Percentiles rank a stretch among this genome's conserved stretches.
Evolutionary conservation across 2,888 invertebrate genomes (phyloP).

Genomic region (Microplitis deprimator): DNA sequence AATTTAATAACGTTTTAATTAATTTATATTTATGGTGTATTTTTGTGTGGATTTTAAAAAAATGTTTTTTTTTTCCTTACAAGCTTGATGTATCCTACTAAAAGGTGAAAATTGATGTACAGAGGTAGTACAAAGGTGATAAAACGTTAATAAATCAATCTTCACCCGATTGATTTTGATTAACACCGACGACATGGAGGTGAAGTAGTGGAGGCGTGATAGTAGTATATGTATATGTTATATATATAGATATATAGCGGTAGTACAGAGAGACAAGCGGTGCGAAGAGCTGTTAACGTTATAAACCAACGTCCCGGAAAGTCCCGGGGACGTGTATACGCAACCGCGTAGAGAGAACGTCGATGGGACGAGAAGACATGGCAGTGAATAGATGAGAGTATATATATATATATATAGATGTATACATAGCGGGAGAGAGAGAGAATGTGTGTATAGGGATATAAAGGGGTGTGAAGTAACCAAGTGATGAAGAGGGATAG

Average conservation of each 20-base stretch:
- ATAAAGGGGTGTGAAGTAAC: slow-evolving; percentile 21
- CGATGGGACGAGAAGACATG: slow-evolving; percentile 32
- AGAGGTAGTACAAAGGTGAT: slow-evolving; percentile 11
- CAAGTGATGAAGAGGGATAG: slow-evolving; percentile 31
- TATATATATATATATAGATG: no score
- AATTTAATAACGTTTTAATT: no score
- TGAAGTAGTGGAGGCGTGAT: slow-evolving; percentile 31
- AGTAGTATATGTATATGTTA: not conserved
- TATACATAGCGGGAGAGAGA: slow-evolving; percentile 9
- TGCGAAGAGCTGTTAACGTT: slow-evolving; percentile 51
- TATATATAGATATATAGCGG: slow-evolving; percentile 16
- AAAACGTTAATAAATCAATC: slow-evolving; percentile 51
- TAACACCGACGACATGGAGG: slow-evolving; percentile 46
- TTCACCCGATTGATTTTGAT: slow-evolving; percentile 51
- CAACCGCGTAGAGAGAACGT: slow-evolving; percentile 36
- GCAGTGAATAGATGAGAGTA: slow-evolving; percentile 29
- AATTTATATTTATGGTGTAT: no score
- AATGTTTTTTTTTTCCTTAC: not conserved
- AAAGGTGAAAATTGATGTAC: not conserved
- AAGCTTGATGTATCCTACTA: not conserved
- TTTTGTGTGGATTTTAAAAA: not conserved
- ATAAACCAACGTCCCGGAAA: slow-evolving; percentile 49
- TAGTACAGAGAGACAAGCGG: slow-evolving; percentile 26
- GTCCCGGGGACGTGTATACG: slow-evolving; percentile 38
- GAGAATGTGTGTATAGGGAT: not conserved